phyloP scores from a whole-genome alignment of 2,113 vertebrate genomes.

The Caloenas nicobarica region DNA sequence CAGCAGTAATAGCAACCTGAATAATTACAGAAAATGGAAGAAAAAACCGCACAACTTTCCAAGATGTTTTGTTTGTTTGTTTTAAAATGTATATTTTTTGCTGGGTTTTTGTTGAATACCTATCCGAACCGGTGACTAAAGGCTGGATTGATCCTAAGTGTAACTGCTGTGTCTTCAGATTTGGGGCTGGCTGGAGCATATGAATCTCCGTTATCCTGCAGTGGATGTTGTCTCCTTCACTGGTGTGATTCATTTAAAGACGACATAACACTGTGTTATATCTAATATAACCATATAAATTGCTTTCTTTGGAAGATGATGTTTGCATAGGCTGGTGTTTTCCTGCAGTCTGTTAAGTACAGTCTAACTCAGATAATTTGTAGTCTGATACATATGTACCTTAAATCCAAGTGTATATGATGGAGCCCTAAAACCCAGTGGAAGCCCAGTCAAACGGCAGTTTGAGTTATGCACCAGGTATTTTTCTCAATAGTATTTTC shows the following conservation, averaged over 20 bases:
- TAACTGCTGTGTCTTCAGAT: not conserved
- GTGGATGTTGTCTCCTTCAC: not conserved
- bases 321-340: not conserved
- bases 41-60: not conserved
- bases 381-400: not conserved
- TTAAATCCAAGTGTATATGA: not conserved
- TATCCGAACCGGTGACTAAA: not conserved
- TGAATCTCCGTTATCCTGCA: not conserved
- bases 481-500: not conserved
- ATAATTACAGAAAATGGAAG: not conserved
- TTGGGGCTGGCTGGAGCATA: not conserved
- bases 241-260: not conserved
- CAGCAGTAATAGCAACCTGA: not conserved
- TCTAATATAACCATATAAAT: not conserved
- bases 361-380: not conserved
- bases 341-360: not conserved
- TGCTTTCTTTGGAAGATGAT: not conserved
- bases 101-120: not conserved
- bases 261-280: not conserved
- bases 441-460: not conserved
- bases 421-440: not conserved
- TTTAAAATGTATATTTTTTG: not conserved
- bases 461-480: not conserved
- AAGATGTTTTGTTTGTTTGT: not conserved
- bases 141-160: not conserved